Percentiles rank a stretch among this genome's conserved stretches.
Evolutionary conservation across 2,113 vertebrate species (phyloP).

Genomic region (Archilochus colubris): DNA sequence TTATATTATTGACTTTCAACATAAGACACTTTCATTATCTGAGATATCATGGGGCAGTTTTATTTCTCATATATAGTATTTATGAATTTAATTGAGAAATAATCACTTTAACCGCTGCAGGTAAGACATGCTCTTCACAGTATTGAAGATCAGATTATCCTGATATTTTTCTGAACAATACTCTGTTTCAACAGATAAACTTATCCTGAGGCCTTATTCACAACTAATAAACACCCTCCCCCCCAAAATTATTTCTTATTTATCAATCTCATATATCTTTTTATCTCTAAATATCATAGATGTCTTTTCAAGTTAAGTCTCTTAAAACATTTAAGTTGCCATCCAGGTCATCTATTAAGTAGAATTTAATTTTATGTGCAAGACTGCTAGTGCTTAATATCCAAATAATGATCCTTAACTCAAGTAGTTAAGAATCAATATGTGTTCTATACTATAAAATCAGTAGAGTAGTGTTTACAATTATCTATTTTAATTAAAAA

Average conservation of each 20-base stretch:
- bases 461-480: not conserved
- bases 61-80: not conserved
- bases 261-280: not conserved
- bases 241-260: not conserved
- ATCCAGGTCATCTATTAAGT: not conserved
- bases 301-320: not conserved
- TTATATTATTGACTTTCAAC: not conserved
- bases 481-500: not conserved
- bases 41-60: not conserved
- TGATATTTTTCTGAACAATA: not conserved
- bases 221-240: not conserved
- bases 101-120: not conserved
- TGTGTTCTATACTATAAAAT: not conserved
- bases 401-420: not conserved
- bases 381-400: not conserved
- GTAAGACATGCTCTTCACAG: not conserved
- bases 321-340: not conserved
- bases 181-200: not conserved
- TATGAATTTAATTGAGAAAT: constrained; percentile 4
- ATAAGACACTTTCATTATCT: not conserved
- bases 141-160: not conserved
- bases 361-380: not conserved
- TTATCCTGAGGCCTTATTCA: not conserved
- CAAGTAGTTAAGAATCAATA: not conserved
- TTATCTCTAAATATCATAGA: not conserved